phyloP scores from a whole-genome alignment of 2,888 invertebrate species.

The Entomobrya proxima region DNA sequence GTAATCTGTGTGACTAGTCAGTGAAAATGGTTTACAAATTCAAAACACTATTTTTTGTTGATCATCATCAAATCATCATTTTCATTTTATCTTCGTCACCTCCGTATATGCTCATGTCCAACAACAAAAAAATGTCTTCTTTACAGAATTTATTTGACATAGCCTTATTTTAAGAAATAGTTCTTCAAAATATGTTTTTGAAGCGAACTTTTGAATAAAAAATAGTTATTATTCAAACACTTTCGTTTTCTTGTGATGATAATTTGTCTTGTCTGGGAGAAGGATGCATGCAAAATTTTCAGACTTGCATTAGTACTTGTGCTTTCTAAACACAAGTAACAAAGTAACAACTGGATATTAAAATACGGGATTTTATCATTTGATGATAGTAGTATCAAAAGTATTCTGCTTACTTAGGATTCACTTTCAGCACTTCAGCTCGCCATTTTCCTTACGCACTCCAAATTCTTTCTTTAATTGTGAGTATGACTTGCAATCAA shows the following conservation, averaged over 20 bases:
- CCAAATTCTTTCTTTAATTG: no score
- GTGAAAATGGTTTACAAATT: neutral
- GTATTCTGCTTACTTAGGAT: no score
- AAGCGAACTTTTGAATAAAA: slow-evolving; percentile 16
- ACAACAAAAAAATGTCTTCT: neutral
- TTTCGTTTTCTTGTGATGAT: neutral
- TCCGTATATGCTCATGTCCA: no score
- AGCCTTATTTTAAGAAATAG: neutral
- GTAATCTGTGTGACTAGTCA: neutral
- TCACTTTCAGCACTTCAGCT: no score
- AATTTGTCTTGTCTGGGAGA: neutral
- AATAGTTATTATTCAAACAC: slow-evolving; percentile 39
- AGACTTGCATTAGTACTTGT: neutral
- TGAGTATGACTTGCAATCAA: no score
- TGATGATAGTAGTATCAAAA: no score
- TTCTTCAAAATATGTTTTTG: neutral
- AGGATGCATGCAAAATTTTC: neutral
- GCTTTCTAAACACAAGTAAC: neutral
- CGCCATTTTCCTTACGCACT: no score
- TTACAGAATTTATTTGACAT: neutral
- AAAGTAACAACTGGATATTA: no score
- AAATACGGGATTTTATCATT: no score
- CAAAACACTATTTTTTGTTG: neutral
- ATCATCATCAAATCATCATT: slow-evolving; percentile 1
- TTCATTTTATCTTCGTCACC: no score